phyloP scores from a whole-genome alignment of 2,888 invertebrate genomes.

The Heliconius cydno region DNA sequence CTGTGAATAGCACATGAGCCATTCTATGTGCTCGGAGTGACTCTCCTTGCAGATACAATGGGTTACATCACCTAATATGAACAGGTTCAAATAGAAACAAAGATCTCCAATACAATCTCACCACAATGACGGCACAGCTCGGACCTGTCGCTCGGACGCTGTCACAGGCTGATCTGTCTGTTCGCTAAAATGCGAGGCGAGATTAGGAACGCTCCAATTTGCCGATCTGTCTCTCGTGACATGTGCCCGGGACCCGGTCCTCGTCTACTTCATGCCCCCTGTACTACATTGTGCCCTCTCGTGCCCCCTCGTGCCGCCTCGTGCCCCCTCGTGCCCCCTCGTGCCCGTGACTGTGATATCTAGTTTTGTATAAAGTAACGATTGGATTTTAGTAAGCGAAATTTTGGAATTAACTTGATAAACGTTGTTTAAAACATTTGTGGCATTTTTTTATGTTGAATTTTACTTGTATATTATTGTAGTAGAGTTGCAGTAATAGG shows the following conservation, averaged over 20 bases:
- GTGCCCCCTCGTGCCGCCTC: no score
- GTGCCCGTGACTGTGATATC: background rate
- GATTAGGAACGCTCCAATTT: conserved; percentile 39
- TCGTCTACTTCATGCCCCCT: conserved; percentile 1
- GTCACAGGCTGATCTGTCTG: conserved; percentile 28
- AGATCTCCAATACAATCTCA: conserved; percentile 3
- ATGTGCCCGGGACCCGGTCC: background rate
- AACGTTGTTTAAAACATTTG: background rate
- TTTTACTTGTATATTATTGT: no score
- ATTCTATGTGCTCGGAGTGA: no score
- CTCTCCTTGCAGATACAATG: no score
- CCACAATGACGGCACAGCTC: background rate
- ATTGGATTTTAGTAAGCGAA: background rate
- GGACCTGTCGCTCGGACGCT: conserved; percentile 34
- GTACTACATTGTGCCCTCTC: background rate
- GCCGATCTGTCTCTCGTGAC: conserved; percentile 34
- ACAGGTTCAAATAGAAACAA: background rate
- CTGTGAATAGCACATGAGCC: no score
- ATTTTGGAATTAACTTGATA: background rate
- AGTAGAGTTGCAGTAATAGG: background rate
- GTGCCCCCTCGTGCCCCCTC: background rate
- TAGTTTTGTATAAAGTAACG: background rate
- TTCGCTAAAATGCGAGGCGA: conserved; percentile 35
- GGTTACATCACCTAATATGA: background rate
- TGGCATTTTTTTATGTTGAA: no score